Conservation (phyloP, 2,113 vertebrate genomes). For the Saccopteryx bilineata region DNA sequence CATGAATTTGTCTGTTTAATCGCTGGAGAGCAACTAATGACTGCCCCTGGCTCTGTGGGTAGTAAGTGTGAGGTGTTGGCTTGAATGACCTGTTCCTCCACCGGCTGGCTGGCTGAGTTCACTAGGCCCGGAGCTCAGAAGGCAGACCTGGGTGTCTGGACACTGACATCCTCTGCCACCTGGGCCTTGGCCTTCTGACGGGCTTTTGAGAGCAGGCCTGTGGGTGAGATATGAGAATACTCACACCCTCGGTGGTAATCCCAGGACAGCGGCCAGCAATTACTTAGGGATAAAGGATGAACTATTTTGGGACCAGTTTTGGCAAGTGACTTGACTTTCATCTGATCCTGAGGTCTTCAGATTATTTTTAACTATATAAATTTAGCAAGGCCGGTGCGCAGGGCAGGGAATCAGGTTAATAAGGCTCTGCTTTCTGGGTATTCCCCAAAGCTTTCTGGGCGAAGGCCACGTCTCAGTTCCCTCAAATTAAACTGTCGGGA, state of each 20-base stretch:
- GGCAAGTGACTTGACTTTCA: neutral
- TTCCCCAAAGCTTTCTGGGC: neutral
- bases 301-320: neutral
- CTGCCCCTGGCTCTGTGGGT: neutral
- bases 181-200: neutral
- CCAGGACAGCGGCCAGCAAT: neutral
- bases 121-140: neutral
- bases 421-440: neutral
- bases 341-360: neutral
- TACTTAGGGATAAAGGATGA: neutral
- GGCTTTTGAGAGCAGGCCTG: neutral
- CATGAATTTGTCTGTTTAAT: neutral
- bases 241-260: neutral
- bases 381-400: neutral
- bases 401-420: constrained; percentile 18
- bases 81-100: neutral
- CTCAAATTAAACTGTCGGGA: neutral
- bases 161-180: neutral
- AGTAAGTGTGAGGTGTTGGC: neutral
- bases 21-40: neutral
- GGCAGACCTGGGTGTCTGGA: neutral
- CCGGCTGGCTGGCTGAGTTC: no score
- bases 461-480: neutral
- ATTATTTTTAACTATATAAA: constrained; percentile 41
- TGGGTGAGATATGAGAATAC: neutral